A percentile compares a stretch with the other conserved stretches of the same genome.
Evolutionary conservation across 2,113 vertebrate genomes (phyloP).

Genomic region (Mobula hypostoma): DNA sequence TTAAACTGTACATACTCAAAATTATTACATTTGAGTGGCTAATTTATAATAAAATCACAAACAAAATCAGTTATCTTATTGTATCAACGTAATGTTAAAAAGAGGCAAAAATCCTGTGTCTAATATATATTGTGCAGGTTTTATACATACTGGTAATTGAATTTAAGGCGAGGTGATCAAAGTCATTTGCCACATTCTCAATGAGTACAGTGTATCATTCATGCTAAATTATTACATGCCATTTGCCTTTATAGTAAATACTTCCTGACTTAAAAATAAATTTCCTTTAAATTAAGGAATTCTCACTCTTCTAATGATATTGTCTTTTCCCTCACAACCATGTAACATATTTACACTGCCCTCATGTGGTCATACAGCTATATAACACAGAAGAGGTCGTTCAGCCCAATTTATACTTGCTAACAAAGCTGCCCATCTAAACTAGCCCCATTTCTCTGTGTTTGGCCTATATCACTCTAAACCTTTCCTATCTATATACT

Average conservation of each 20-base stretch:
- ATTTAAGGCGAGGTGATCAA: neutral
- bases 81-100: neutral
- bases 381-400: too few species aligned
- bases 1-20: too few species aligned
- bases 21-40: neutral
- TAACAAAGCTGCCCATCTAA: too few species aligned
- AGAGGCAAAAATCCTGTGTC: neutral
- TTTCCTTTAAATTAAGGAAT: neutral
- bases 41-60: neutral
- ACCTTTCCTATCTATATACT: too few species aligned
- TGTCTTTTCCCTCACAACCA: neutral
- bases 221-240: neutral
- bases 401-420: too few species aligned
- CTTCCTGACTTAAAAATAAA: neutral
- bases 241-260: slow-evolving; percentile 4
- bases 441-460: too few species aligned
- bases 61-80: neutral
- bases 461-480: too few species aligned
- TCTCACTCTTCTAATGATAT: neutral
- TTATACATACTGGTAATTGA: neutral
- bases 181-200: neutral
- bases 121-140: neutral
- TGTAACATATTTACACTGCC: neutral
- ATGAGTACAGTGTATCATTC: neutral
- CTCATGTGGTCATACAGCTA: slow-evolving; percentile 11